phyloP scores from a whole-genome alignment of 1,140 invertebrate species.

The Cotesia chilonis region DNA sequence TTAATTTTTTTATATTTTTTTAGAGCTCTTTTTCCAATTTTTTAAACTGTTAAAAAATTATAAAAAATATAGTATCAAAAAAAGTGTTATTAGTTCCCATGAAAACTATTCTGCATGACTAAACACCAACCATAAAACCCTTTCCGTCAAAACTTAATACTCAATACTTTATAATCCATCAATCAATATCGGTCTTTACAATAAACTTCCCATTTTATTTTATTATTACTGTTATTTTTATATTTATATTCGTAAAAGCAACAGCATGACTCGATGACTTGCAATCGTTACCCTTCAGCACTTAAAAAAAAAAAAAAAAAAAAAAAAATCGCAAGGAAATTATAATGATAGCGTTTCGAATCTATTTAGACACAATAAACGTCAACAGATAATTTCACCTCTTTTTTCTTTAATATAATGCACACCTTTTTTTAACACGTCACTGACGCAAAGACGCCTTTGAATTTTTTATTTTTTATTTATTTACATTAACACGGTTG shows the following conservation, averaged over 20 bases:
- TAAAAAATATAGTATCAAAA: too few relatives aligned
- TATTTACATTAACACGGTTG: too few relatives aligned
- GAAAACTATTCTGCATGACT: conserved; percentile 55
- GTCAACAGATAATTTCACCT: conserved; percentile 45
- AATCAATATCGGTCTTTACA: conserved; percentile 45
- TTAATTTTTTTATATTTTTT: too few relatives aligned
- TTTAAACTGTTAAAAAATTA: too few relatives aligned
- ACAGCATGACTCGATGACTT: conserved; percentile 46
- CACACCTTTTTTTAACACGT: conserved; percentile 52
- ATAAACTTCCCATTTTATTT: background rate
- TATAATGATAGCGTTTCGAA: conserved; percentile 52
- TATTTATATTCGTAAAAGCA: conserved; percentile 31
- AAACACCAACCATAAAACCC: conserved; percentile 48
- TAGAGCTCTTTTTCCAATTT: too few relatives aligned
- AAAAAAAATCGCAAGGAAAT: conserved; percentile 43
- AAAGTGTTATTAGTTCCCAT: conserved; percentile 21
- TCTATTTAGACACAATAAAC: conserved; percentile 58
- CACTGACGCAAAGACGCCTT: conserved; percentile 43
- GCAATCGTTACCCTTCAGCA: conserved; percentile 45
- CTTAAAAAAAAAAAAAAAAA: conserved; percentile 35
- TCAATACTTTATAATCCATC: conserved; percentile 56
- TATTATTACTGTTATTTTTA: conserved; percentile 24
- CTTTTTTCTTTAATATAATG: conserved; percentile 33
- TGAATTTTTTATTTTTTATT: too few relatives aligned
- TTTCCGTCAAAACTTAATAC: conserved; percentile 51